Evolutionary conservation across 2,888 invertebrate genomes (phyloP), one percentile per base, ranked within the genome.

Genomic region (Amphimallon solstitiale): DNA sequence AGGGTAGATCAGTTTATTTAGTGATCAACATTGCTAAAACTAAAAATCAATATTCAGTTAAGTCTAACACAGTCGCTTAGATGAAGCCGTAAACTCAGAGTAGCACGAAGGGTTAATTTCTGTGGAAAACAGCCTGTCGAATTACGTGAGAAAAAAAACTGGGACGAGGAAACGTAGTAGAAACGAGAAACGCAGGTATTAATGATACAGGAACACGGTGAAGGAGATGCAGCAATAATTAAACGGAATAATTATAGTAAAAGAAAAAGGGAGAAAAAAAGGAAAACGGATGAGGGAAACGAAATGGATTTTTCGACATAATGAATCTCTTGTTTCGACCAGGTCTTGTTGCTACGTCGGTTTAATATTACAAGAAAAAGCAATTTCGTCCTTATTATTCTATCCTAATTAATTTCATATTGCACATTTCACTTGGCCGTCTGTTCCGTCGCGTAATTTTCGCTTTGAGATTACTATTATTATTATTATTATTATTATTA

Each of bases 321-420:
- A 51, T 51, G 51, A 37, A 51, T 51, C 14, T 34, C 51, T 35
- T 35, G 35, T 51, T 17, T 15, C 10, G 35, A 51, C 14, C 14
- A 51, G 51, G 51, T 51, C 35, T 51, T 17, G 35, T 51, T n/a
- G n/a, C n/a, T 35, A 35, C 51, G 51, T 35, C 35, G 14, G 51
- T 51, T 35, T 51, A 51, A 51, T 51, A 51, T 51, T 35, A 51
- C 17, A 9, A 15, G 10, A 35, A 15, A 37, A 51, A 51, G 17
- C 51, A 51, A 51, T 51, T 51, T 51, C 51, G 15, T 35, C 51
- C 51, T 10, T 51, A 51, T 17, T 51, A 51, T 51, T 35, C 37
- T 35, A 51, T 51, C 34, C 51, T 35, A 51, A 51, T 51, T 51
- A 51, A 51, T 51, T 51, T 35, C 34, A 34, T 51, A 35, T 35